Conservation (phyloP, 1,140 invertebrate species). For the Lysiphlebus fabarum region DNA sequence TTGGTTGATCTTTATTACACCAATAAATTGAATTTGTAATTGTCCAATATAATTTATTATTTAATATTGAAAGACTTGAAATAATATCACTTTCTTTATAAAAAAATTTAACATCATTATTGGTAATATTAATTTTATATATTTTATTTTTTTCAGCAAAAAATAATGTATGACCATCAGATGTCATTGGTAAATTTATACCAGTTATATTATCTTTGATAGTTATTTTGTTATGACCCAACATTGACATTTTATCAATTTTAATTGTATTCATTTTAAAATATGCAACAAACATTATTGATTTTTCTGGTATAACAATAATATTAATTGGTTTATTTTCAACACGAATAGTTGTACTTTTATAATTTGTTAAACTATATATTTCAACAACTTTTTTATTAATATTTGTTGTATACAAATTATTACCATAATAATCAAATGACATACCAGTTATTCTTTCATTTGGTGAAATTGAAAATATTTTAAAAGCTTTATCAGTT, state of each 20-base stretch:
- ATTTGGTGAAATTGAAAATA: constrained; percentile 50
- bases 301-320: constrained; percentile 62
- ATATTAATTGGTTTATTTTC: constrained; percentile 62
- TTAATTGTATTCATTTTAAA: constrained; percentile 49
- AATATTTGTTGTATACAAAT: constrained; percentile 65
- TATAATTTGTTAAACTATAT: constrained; percentile 54
- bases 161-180: no score
- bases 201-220: no score
- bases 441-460: constrained; percentile 61
- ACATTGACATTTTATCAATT: constrained; percentile 62
- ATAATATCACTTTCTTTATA: no score
- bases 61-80: constrained; percentile 46
- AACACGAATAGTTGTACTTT: constrained; percentile 55
- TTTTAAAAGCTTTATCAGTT: constrained; percentile 36
- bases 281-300: constrained; percentile 66
- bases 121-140: no score
- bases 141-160: no score
- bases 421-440: constrained; percentile 66
- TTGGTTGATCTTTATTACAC: constrained; percentile 55
- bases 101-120: no score
- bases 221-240: no score
- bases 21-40: constrained; percentile 54
- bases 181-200: no score
- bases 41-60: constrained; percentile 58
- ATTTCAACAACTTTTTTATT: constrained; percentile 61